Evolutionary conservation across 2,797 vertebrate genomes (phyloP), one percentile per base, ranked within the genome.

Genomic region (Periophthalmus magnuspinnatus): DNA sequence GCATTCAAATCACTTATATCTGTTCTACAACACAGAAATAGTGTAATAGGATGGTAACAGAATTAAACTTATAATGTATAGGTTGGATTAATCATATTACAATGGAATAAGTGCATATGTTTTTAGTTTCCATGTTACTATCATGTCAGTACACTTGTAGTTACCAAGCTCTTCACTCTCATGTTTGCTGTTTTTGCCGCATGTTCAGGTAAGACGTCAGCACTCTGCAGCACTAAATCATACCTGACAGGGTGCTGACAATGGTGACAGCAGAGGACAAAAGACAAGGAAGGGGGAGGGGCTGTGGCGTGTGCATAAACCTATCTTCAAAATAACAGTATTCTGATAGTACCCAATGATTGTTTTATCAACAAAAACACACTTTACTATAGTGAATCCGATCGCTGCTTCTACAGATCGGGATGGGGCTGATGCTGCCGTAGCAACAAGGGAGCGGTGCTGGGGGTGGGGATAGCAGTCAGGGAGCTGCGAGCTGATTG

Each of bases 371-470:
- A 75, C 54, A 77, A 47, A 74, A 62, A 77, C 67, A 71, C 57
- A 70, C 67, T 57, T 24, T 84, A 88, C 88, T 87, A 81, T 72
- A 7, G 56, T 70, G 71, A 78, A 58, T 71, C 77, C 21, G 83
- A n/a, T n/a, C n/a, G 68, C 67, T 65, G 80, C 21, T 14, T 81
- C 21, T 19, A 58, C 79, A 61, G 72, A 71, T 38, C 62, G 66
- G 81, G 80, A 83, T 81, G 85, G 74, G 72, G 69, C 80, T 88
- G 55, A 32, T 14, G 86, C 87, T 86, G 81, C 87, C 89, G 75
- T 90, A 82, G 88, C 89, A 92, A 91, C 89, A 89, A 89, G 84
- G 78, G 87, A 86, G 86, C 79, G 83, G 86, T 84, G 87, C 78
- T 65, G 57, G 87, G 75, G 86, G 86, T 17, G 80, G 78, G 74